Percentiles rank a stretch among this genome's conserved stretches.
phyloP scores from a whole-genome alignment of 2,113 vertebrate genomes.

The Cheirogaleus medius region DNA sequence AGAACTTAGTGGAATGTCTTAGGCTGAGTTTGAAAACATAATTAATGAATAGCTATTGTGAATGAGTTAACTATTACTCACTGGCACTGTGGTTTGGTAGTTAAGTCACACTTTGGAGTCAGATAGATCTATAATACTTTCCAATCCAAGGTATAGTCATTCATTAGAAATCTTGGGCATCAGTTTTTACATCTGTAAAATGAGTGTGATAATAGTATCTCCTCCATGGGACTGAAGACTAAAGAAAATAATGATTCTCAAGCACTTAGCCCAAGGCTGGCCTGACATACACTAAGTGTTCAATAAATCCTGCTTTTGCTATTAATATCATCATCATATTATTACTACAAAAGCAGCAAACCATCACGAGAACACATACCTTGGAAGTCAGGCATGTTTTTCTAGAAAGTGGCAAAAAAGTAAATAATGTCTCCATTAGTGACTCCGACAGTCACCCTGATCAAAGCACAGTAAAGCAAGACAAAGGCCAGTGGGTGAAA shows the following conservation, averaged over 20 bases:
- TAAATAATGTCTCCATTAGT: background rate
- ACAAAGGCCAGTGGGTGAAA: background rate
- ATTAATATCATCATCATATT: background rate
- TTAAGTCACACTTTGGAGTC: slow-evolving; percentile 2
- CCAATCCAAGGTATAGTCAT: background rate
- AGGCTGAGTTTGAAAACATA: background rate
- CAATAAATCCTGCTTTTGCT: background rate
- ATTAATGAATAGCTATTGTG: background rate
- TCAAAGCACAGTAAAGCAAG: background rate
- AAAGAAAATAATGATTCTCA: background rate
- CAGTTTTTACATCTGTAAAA: slow-evolving; percentile 34
- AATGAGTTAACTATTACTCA: background rate
- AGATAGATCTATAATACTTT: background rate
- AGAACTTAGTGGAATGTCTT: background rate
- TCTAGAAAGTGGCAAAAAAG: background rate
- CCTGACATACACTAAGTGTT: background rate
- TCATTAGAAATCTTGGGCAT: background rate
- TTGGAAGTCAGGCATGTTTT: background rate
- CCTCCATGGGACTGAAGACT: background rate
- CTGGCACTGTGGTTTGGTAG: background rate
- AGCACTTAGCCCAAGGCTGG: background rate
- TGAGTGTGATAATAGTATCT: background rate
- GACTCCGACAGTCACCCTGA: background rate
- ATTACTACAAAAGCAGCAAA: background rate
- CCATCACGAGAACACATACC: background rate